Evolutionary conservation across 2,888 invertebrate genomes (phyloP).

Genomic region (Mythimna loreyi): DNA sequence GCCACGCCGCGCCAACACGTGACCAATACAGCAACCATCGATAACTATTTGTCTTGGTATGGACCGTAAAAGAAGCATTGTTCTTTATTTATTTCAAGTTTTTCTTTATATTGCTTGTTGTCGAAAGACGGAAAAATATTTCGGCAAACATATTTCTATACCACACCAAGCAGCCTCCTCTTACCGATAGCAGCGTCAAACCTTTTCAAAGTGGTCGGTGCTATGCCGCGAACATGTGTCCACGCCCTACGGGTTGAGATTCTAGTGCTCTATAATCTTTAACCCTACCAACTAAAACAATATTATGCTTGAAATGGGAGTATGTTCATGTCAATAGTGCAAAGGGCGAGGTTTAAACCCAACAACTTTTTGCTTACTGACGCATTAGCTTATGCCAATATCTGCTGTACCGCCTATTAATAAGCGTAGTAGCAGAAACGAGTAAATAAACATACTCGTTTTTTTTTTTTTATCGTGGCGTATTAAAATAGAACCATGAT

Average conservation of each 20-base stretch:
- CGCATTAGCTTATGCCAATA: background rate
- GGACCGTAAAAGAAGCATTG: no score
- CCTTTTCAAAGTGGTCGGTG: no score
- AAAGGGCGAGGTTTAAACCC: background rate
- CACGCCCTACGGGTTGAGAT: background rate
- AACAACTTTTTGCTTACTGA: background rate
- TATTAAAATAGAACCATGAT: constrained; percentile 24
- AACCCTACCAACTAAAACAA: background rate
- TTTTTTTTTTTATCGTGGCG: background rate
- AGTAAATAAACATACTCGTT: background rate
- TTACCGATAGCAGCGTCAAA: no score
- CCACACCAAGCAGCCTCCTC: no score
- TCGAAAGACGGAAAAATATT: no score
- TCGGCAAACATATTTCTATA: no score
- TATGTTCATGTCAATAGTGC: background rate
- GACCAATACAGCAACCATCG: no score
- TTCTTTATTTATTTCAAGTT: no score
- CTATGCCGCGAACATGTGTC: no score
- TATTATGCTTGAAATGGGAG: background rate
- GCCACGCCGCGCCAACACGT: no score
- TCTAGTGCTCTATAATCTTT: background rate
- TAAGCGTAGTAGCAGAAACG: constrained; percentile 27
- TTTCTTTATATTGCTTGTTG: no score
- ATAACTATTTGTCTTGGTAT: no score
- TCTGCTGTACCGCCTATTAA: background rate